Evolutionary conservation across 2,797 vertebrate species (phyloP), one percentile per base, ranked within the genome.

Genomic region (Hapalemur alaotrensis): DNA sequence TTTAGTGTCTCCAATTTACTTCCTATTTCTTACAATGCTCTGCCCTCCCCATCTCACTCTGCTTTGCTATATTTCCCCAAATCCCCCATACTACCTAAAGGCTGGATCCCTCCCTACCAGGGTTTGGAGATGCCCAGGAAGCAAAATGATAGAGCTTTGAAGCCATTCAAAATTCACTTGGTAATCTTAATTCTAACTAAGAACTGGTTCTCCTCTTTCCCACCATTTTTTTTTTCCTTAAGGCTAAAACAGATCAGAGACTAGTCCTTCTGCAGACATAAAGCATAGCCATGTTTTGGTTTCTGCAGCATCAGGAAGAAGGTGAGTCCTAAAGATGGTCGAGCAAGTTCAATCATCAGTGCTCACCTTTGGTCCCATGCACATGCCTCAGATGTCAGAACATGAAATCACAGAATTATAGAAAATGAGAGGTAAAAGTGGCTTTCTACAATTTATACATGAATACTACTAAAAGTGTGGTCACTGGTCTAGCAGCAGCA

Each of bases 361-460:
- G 78, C 28, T 94, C 81, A 59, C 30, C 25, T 96, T 81, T 69
- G 30, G 5, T 61, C 30, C 35, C 11, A 63, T 43, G 41, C 9
- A 73, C 17, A 87, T 1, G 7, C 20, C 61, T 94, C 82, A 90
- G 63, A 72, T 61, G 38, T 46, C 7, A 38, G 86, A 90, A 89
- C 38, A 73, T 50, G 67, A 83, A 96, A 73, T 89, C 63, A 86
- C 5, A 65, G 70, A 96, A 79, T 32, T 75, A 63, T 25, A 52
- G 72, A 72, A 91, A 18, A 73, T 25, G 54, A 32, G 17, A 82
- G 46, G 30, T 95, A 25, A 79, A 89, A 28, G 22, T n/a, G 9
- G 87, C 65, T 95, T 91, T 91, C 43, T 89, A 76, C 50, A 76
- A 89, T 94, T 70, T 81, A 76, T 23, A 83, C 69, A 59, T 91